A percentile compares a stretch with the other conserved stretches of the same genome.
These are phyloP conservation scores for Oncorhynchus clarkii DNA, from an alignment of 2,113 vertebrate species.

Conservation along the genomic window DNA sequence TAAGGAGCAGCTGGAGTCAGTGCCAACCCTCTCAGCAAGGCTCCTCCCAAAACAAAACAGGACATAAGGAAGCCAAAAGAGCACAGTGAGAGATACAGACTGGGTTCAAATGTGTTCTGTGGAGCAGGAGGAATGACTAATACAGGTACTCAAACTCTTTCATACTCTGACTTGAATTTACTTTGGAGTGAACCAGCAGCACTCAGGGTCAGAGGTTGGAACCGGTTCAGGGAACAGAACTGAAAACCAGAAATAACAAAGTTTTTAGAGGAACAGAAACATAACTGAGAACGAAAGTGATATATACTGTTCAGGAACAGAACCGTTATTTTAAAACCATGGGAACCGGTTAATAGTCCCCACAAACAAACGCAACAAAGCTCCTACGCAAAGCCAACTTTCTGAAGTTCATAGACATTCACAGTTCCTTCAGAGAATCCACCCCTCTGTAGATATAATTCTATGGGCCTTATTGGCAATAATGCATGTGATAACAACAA, in stretches of 20 bases:
- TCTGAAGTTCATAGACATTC: too few relatives aligned
- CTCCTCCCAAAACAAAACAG: background rate
- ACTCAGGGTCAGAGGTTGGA: background rate
- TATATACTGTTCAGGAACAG: too few relatives aligned
- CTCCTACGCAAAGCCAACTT: too few relatives aligned
- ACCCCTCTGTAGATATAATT: background rate
- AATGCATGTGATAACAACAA: too few relatives aligned
- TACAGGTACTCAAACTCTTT: background rate
- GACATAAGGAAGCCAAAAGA: background rate
- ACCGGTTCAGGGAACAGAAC: too few relatives aligned
- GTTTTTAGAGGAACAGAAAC: too few relatives aligned
- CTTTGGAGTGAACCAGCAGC: background rate
- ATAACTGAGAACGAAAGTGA: too few relatives aligned
- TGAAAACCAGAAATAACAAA: rapidly evolving
- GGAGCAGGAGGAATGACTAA: background rate
- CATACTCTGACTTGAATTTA: background rate
- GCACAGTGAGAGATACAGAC: background rate
- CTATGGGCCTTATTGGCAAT: too few relatives aligned
- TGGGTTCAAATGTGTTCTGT: background rate
- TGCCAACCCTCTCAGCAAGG: background rate
- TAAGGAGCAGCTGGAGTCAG: background rate
- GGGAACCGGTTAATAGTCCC: too few relatives aligned
- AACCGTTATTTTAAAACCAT: too few relatives aligned
- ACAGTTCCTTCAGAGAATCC: background rate
- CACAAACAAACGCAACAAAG: too few relatives aligned